Evolutionary conservation across 2,797 vertebrate genomes (phyloP).

Genomic region (Ctenochaetus hawaiiensis): DNA sequence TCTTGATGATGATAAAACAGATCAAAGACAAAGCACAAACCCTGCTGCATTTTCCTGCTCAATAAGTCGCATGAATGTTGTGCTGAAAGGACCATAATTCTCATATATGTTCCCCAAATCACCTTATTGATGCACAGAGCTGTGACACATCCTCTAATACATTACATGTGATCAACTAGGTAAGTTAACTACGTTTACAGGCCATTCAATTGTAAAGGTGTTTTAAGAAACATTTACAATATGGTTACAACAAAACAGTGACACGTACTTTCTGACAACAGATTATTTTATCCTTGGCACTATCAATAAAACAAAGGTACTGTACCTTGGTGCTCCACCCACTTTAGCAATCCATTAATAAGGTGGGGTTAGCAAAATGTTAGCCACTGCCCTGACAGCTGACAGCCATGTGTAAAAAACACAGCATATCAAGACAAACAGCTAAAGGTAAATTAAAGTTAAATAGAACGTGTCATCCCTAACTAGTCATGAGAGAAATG

Average conservation of each 20-base stretch:
- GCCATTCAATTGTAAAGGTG: too few species aligned
- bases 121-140: neutral
- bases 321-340: constrained; percentile 23
- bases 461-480: neutral
- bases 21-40: constrained; percentile 20
- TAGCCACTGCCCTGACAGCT: constrained; percentile 28
- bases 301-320: neutral
- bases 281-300: constrained; percentile 1
- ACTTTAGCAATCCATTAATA: constrained; percentile 7
- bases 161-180: neutral
- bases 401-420: constrained; percentile 8
- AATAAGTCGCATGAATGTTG: constrained; percentile 3
- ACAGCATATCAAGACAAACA: neutral
- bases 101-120: neutral
- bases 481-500: neutral
- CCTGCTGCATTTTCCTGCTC: constrained; percentile 30
- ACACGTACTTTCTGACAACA: neutral
- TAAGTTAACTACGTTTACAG: too few species aligned
- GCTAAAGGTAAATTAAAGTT: neutral
- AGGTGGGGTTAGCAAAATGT: constrained; percentile 16
- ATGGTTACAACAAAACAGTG: neutral
- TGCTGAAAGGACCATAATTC: constrained; percentile 11
- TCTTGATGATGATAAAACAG: constrained; percentile 24
- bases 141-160: neutral
- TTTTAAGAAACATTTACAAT: neutral